Percentiles rank a stretch among this genome's conserved stretches.
These are phyloP conservation scores for Oriolus oriolus DNA, from an alignment of 2,113 vertebrate species.

Conservation along the genomic window DNA sequence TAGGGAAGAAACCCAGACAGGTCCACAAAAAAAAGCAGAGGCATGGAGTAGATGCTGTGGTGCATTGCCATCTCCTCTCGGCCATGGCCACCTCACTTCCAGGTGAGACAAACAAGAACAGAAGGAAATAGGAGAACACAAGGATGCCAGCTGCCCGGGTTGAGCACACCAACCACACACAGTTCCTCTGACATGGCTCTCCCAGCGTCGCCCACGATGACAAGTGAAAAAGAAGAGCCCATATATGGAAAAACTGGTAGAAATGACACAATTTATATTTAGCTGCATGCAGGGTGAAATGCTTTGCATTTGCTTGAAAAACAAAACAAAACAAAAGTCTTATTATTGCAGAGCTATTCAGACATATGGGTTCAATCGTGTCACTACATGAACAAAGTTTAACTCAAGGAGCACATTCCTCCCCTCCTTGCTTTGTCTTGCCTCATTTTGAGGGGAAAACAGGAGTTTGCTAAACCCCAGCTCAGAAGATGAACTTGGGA, in stretches of 20 bases:
- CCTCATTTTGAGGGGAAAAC: not conserved
- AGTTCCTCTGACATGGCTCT: not conserved
- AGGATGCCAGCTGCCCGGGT: not conserved
- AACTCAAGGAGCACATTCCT: not conserved
- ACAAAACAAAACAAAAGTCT: not conserved
- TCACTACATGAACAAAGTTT: not conserved
- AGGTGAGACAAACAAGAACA: not conserved
- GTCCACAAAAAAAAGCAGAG: not conserved
- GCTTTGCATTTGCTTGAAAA: not conserved
- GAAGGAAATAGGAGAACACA: not conserved
- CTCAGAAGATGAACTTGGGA: not conserved
- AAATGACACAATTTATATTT: not conserved
- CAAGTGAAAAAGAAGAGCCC: not conserved
- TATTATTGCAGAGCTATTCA: not conserved
- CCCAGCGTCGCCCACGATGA: accelerated
- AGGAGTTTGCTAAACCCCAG: not conserved
- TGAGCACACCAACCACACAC: not conserved
- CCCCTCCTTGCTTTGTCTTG: not conserved
- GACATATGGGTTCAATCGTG: not conserved
- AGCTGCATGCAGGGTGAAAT: not conserved
- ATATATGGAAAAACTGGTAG: not conserved
- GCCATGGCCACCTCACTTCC: not conserved
- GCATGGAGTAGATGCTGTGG: not conserved
- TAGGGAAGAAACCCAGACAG: not conserved
- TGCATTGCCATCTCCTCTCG: not conserved